Evolutionary conservation across 2,113 vertebrate species (phyloP), one percentile per base, ranked within the genome.

Genomic region (Raphicerus campestris): DNA sequence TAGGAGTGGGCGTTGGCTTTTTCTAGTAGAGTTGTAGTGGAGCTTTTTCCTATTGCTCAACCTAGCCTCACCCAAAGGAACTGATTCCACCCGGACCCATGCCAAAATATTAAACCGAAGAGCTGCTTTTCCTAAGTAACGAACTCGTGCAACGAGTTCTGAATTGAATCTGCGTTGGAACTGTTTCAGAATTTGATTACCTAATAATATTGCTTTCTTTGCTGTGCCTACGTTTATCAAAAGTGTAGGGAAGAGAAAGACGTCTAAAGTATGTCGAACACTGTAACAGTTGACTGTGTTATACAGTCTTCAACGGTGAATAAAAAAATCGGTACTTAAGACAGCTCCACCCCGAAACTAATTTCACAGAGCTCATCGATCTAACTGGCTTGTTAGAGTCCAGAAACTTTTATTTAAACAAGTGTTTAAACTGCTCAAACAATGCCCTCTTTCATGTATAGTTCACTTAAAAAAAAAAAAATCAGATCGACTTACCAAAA

Each of bases 1-100:
- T 56, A 2, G 1, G 78, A 7, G 15, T 98, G 98, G 98, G 97
- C n/a, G 86, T 92, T 92, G 96, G 58, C 81, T 84, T 8, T 39
- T 98, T 97, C 83, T 95, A 58, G 93, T 82, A n/a, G 45, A 61
- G 53, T 53, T 85, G 26, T 20, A 17, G 11, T 13, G 39, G 39
- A 30, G 63, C 20, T 56, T 78, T 75, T 77, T 28, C 60, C 42
- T 58, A 51, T 70, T 35, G 53, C 66, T 45, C 70, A 20, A 49
- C 45, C 4, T n/a, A 28, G 1, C 45, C 93, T 58, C 35, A 56
- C 81, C 55, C 2, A 78, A 81, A 30, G 55, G 15, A 88, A 94
- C 77, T 39, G 70, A 24, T 26, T 15, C n/a, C 66, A 24, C 19
- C 20, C 10, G 10, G 35, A 19, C 9, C 45, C 42, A n/a, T 6